These are phyloP conservation scores for Bembecia ichneumoniformis DNA, from an alignment of 2,888 invertebrate genomes.

Conservation along the genomic window DNA sequence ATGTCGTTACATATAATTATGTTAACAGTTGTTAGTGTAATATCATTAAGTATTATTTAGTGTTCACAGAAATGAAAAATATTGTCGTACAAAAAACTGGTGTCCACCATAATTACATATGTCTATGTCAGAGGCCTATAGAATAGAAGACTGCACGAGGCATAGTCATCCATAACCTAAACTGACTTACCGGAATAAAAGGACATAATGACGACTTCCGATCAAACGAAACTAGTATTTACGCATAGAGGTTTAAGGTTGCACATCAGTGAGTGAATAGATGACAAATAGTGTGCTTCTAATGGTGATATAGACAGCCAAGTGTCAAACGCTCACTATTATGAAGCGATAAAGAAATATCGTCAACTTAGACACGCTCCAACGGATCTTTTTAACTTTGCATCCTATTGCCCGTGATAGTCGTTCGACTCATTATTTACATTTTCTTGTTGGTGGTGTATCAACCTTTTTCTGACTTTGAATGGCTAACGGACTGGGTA, in stretches of 20 bases:
- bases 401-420: conserved; percentile 20
- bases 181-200: neutral
- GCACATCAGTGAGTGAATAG: conserved; percentile 10
- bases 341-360: conserved; percentile 47
- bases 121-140: conserved; percentile 30
- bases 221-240: neutral
- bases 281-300: conserved; percentile 11
- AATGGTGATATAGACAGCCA: conserved; percentile 8
- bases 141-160: conserved; percentile 30
- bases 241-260: neutral
- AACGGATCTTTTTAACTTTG: conserved; percentile 27
- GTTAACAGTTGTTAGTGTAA: too few relatives aligned
- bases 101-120: conserved; percentile 18
- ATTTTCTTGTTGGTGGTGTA: conserved; percentile 25
- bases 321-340: conserved; percentile 39
- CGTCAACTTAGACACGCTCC: conserved; percentile 44
- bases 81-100: neutral
- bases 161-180: conserved; percentile 36
- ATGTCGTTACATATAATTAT: too few relatives aligned
- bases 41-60: too few relatives aligned
- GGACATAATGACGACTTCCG: neutral
- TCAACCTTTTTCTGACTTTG: conserved; percentile 16
- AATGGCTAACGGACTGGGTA: neutral
- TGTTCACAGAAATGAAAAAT: too few relatives aligned
- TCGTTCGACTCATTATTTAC: conserved; percentile 33